These are phyloP conservation scores for Adelognathus sp. DNA, from an alignment of 2,888 invertebrate genomes.

Conservation along the genomic window DNA sequence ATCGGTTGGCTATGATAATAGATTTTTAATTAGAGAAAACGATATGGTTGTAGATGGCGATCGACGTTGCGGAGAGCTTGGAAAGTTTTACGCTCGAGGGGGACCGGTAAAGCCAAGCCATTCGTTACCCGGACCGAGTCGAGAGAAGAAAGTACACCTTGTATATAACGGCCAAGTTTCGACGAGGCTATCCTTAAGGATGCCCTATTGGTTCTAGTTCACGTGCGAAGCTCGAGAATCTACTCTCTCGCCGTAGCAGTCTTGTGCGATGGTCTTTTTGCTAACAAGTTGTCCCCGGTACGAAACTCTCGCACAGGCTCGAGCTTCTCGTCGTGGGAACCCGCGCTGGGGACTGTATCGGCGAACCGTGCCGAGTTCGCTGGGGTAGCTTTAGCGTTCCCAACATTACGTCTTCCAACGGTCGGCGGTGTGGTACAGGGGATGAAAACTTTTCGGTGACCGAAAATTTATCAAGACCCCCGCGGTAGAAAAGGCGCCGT, in stretches of 20 bases:
- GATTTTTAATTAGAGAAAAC: constrained; percentile 8
- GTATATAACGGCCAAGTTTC: constrained; percentile 41
- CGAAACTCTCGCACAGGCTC: constrained; percentile 43
- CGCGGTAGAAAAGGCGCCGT: constrained; percentile 10
- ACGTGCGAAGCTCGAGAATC: not conserved
- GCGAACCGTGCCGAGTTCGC: not conserved
- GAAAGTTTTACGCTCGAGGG: constrained; percentile 29
- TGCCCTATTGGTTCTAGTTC: constrained; percentile 54
- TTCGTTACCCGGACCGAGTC: constrained; percentile 33
- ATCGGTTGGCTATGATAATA: not conserved
- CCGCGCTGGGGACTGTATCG: constrained; percentile 6
- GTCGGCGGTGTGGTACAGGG: not conserved
- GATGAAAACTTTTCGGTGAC: constrained; percentile 56
- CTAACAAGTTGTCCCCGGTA: constrained; percentile 50
- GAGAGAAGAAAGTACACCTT: not conserved
- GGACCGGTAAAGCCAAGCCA: constrained; percentile 29
- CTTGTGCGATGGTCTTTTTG: constrained; percentile 40
- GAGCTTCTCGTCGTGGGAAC: constrained; percentile 23
- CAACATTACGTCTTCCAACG: constrained; percentile 10
- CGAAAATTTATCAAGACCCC: constrained; percentile 49
- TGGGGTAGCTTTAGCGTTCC: constrained; percentile 6
- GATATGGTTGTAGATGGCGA: not conserved
- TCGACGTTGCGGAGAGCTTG: constrained; percentile 22
- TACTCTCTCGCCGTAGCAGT: not conserved
- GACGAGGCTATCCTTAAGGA: constrained; percentile 51